Evolutionary conservation across 2,888 invertebrate genomes (phyloP).

Genomic region (Sphinx pinastri): DNA sequence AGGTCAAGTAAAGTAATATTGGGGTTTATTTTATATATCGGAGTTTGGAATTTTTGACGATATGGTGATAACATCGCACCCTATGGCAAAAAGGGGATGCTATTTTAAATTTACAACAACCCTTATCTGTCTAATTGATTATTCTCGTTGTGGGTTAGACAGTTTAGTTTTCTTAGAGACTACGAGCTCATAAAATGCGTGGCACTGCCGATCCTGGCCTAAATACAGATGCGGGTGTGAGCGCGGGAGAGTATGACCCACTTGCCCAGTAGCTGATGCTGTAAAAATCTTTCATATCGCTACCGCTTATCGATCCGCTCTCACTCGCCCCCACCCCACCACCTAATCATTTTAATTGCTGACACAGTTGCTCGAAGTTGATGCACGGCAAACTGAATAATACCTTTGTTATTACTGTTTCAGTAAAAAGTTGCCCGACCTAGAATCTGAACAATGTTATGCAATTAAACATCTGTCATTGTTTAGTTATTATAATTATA

Average conservation of each 20-base stretch:
- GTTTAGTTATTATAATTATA: constrained; percentile 19
- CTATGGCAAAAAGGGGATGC: too few relatives aligned
- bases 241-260: too few relatives aligned
- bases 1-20: too few relatives aligned
- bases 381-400: constrained; percentile 66
- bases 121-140: not conserved
- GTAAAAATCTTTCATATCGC: not conserved
- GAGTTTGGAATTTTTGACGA: too few relatives aligned
- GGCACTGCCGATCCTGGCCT: too few relatives aligned
- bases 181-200: too few relatives aligned
- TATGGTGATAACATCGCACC: too few relatives aligned
- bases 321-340: constrained; percentile 42
- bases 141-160: too few relatives aligned
- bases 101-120: not conserved
- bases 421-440: constrained; percentile 59
- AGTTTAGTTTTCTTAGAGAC: too few relatives aligned
- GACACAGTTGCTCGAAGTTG: constrained; percentile 72
- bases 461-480: constrained; percentile 53
- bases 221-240: not conserved
- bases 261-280: too few relatives aligned
- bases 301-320: constrained; percentile 44
- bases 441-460: constrained; percentile 62
- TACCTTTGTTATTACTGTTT: constrained; percentile 63
- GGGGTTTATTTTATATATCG: too few relatives aligned
- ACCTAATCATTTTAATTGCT: constrained; percentile 77